Evolutionary conservation across 37 sponge, comb jelly and placozoan genomes (phyloP).

Genomic region (Lycopodina hypogea): DNA sequence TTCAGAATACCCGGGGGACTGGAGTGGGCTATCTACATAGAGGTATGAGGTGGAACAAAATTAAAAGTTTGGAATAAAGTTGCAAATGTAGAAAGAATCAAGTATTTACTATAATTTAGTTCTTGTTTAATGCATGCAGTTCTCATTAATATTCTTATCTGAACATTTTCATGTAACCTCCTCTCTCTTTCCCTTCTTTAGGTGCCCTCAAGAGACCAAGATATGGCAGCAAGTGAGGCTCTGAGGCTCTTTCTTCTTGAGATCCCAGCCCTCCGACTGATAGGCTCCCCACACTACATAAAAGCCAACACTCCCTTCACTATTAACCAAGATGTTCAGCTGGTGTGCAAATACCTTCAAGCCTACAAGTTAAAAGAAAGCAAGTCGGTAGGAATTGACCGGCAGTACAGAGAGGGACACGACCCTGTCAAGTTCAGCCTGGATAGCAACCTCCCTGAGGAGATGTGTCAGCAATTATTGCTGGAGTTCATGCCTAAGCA

Average conservation of each 20-base stretch:
- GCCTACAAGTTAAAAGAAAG: constrained; percentile 37
- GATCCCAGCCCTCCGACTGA: constrained; percentile 51
- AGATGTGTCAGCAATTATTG: constrained; percentile 61
- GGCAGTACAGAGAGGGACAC: constrained; percentile 48
- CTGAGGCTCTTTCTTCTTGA: constrained; percentile 43
- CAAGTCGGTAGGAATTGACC: constrained; percentile 37
- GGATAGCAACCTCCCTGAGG: constrained; percentile 27
- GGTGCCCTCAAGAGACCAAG: constrained; percentile 18
- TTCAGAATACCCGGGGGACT: constrained; percentile 68
- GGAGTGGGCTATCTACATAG: constrained; percentile 71
- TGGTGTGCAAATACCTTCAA: constrained; percentile 81
- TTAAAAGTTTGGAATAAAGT: no score
- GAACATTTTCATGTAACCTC: no score
- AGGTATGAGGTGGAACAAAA: no score
- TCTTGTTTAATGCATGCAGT: no score
- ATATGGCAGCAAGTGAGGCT: constrained; percentile 25
- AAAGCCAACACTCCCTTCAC: constrained; percentile 26
- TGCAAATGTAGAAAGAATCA: no score
- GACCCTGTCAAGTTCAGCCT: constrained; percentile 44
- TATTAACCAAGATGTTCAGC: constrained; percentile 65
- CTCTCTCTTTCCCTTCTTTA: background rate
- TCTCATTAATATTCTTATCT: no score
- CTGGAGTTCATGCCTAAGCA: constrained; percentile 50
- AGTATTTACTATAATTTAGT: no score
- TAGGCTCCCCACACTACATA: constrained; percentile 56